Evolutionary conservation across 2,888 invertebrate species (phyloP), one percentile per base, ranked within the genome.

Genomic region (Acronicta alni): DNA sequence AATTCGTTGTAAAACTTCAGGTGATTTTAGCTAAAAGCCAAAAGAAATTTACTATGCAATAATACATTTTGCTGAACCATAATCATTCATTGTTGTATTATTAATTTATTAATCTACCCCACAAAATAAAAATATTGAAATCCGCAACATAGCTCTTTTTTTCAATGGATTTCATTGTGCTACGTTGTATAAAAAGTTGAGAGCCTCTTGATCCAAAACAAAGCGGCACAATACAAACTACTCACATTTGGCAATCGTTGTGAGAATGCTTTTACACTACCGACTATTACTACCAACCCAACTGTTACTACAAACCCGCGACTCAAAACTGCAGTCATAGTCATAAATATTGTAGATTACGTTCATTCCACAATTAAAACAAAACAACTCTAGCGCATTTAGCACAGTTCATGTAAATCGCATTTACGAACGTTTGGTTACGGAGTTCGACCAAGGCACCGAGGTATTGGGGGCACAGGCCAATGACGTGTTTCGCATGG

Each of bases 401-500:
- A 45, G n/a, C 32, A 18, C 57, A 57, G 59, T 63, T 61, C 65
- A 70, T 77, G 61, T 64, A 67, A 62, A 72, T 60, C 49, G 53
- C 35, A 48, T 59, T 30, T 57, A 57, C 37, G 35, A 56, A 56
- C 49, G 54, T 59, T 74, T 41, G 54, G 60, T 75, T 61, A 61
- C 66, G 30, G 63, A 66, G 72, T 68, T 63, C 67, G 67, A 41
- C 43, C 51, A 43, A 56, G 67, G 58, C 55, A 66, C 42, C 39
- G 60, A 48, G 68, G 67, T 70, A 72, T 74, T 62, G 76, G 69
- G 80, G 75, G 67, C 71, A 72, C 67, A 72, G 61, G 75, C 77
- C 82, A 79, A 81, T 81, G 85, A 82, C 84, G 84, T 80, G 80
- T 79, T 75, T 85, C 86, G 86, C 89, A 83, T 88, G 91, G 87